Percentiles rank a stretch among this genome's conserved stretches.
Conservation (phyloP, 2,888 invertebrate species). For the Neria commutata region DNA sequence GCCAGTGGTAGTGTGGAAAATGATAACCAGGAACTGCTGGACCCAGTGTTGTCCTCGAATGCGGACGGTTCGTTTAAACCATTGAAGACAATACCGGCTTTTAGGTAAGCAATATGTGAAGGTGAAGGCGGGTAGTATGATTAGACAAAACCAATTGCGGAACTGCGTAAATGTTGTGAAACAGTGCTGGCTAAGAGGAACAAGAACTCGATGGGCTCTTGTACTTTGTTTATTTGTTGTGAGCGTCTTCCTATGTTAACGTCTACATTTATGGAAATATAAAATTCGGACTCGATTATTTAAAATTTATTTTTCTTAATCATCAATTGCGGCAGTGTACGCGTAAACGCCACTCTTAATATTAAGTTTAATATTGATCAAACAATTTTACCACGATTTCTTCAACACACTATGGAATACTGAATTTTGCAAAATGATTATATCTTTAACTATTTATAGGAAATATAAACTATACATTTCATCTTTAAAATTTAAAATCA, state of each 20-base stretch:
- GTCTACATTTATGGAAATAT: too few relatives aligned
- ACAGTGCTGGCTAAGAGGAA: not conserved
- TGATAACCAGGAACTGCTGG: constrained; percentile 49
- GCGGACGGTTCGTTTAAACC: constrained; percentile 48
- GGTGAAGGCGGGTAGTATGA: not conserved
- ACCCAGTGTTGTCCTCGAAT: constrained; percentile 55
- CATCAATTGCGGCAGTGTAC: not conserved
- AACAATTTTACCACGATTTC: too few relatives aligned
- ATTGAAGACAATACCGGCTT: constrained; percentile 55
- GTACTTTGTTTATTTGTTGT: not conserved
- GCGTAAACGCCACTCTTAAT: too few relatives aligned
- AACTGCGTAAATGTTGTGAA: constrained; percentile 16
- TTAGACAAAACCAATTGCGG: too few relatives aligned
- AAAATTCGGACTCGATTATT: too few relatives aligned
- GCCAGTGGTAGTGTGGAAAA: constrained; percentile 24
- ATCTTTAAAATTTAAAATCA: too few relatives aligned
- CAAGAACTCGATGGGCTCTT: not conserved
- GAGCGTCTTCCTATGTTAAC: too few relatives aligned
- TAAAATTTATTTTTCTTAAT: not conserved
- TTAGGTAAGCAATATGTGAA: constrained; percentile 46
- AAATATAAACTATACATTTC: too few relatives aligned
- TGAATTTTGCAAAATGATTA: too few relatives aligned
- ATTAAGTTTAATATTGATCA: too few relatives aligned
- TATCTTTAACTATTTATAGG: too few relatives aligned
- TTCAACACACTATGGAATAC: too few relatives aligned